Percentiles rank a stretch among this genome's conserved stretches.
These are phyloP conservation scores for Mycetomoellerius zeteki DNA, from an alignment of 1,140 invertebrate species.

Conservation along the genomic window DNA sequence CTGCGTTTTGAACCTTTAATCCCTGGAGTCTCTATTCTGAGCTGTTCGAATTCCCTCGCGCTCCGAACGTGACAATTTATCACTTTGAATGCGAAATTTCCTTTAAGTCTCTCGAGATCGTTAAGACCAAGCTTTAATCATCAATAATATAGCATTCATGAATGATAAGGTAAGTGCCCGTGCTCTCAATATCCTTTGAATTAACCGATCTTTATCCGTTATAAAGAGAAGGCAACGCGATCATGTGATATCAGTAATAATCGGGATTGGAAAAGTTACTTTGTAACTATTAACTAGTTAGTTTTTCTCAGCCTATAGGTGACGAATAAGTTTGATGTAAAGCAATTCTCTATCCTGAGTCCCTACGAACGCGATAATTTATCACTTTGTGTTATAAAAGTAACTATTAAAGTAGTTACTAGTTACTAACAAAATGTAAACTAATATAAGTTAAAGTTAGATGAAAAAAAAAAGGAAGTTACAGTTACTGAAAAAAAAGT, in stretches of 20 bases:
- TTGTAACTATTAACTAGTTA: too few species aligned
- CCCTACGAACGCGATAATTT: too few species aligned
- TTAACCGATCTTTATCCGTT: not conserved
- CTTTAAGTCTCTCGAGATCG: not conserved
- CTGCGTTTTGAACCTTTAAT: conserved; percentile 3
- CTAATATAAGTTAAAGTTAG: too few species aligned
- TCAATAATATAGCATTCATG: not conserved
- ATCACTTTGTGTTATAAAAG: too few species aligned
- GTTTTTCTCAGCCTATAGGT: too few species aligned
- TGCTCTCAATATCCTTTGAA: not conserved
- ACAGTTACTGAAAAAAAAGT: too few species aligned
- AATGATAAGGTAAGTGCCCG: not conserved
- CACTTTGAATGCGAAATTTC: not conserved
- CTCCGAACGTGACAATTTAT: not conserved
- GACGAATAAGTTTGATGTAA: too few species aligned
- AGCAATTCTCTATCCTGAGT: too few species aligned
- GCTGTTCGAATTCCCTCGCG: not conserved
- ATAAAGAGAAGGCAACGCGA: not conserved
- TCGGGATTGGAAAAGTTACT: not conserved
- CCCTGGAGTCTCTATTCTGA: not conserved
- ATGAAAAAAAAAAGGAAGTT: too few species aligned
- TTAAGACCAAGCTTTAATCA: not conserved
- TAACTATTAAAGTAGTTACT: too few species aligned
- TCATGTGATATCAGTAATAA: not conserved
- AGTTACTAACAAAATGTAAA: too few species aligned